A percentile compares a stretch with the other conserved stretches of the same genome.
Conservation (phyloP, 2,888 invertebrate species). For the Sphaerophoria rueppellii region DNA sequence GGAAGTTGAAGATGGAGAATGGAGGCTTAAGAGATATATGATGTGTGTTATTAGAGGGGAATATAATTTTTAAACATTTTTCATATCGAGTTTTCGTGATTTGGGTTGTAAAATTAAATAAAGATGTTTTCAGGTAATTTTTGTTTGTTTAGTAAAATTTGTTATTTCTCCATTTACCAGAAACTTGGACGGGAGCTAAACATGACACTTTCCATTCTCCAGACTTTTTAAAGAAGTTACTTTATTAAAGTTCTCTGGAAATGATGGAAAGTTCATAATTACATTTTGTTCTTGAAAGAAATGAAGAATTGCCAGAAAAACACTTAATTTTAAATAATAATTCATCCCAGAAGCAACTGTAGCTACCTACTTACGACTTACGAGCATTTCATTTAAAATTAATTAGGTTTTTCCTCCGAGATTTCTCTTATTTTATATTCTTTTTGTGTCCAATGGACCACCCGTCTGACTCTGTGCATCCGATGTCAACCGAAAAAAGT, state of each 20-base stretch:
- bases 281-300: too few species aligned
- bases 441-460: constrained; percentile 14
- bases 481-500: constrained; percentile 16
- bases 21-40: not conserved
- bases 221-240: too few species aligned
- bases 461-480: constrained; percentile 3
- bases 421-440: constrained; percentile 21
- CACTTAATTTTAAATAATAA: not conserved
- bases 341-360: not conserved
- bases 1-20: not conserved
- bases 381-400: constrained; percentile 8
- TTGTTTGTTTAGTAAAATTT: constrained; percentile 3
- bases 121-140: constrained; percentile 1
- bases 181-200: too few species aligned
- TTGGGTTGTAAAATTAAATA: not conserved
- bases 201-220: too few species aligned
- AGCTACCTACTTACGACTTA: constrained; percentile 11
- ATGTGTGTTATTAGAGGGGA: constrained; percentile 4
- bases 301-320: too few species aligned
- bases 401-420: constrained; percentile 11
- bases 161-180: too few species aligned
- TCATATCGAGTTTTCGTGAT: constrained; percentile 15
- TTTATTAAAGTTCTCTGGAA: too few species aligned
- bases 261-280: too few species aligned
- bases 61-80: constrained; percentile 7